Base-by-base conservation (phyloP, 64 coral and sea anemone species). In the Platygyra sinensis region DNA sequence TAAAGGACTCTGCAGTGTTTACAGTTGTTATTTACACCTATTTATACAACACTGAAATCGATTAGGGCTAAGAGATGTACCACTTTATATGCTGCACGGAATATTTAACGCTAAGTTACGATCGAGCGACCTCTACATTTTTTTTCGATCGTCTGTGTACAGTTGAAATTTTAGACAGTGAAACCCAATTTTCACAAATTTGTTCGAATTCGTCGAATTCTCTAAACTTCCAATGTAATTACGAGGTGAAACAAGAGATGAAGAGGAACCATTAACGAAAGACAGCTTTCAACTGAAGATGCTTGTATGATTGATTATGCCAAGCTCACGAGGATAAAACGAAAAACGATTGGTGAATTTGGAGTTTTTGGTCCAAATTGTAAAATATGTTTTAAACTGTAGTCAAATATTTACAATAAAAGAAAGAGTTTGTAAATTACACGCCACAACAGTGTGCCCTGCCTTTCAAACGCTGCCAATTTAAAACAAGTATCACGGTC, bases 321-420 rank as follows among this genome's bases (percentile, higher is more conserved):
- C 63, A 71, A 52, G 69, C 33, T 85, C 62, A 16, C 22, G n/a
- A 5, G 20, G 29, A 62, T 16, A 81, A 57, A 57, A 69, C 27
- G 20, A 85, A 64, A 85, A 83, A 65, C 30, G 5, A 16, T 67
- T 72, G 29, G 64, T 51, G 63, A 69, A 85, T 85, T 85, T 71
- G 51, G 38, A 42, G 62, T 69, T 71, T 69, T 62, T 72, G 36
- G 62, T 85, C 81, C 81, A 85, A 71, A 69, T 71, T 85, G 81
- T 85, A 85, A 85, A 51, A 85, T 85, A 85, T 36, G 81, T 85
- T 31, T 71, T 63, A 85, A 85, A 85, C 49, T 71, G 81, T 85
- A 85, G 81, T 85, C 63, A 85, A 85, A 85, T 85, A 85, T 85
- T 85, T 69, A 85, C 81, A 85, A 85, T 85, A 85, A 85, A 85